Evolutionary conservation across 2,888 invertebrate species (phyloP).

Genomic region (Drosophila siamana): DNA sequence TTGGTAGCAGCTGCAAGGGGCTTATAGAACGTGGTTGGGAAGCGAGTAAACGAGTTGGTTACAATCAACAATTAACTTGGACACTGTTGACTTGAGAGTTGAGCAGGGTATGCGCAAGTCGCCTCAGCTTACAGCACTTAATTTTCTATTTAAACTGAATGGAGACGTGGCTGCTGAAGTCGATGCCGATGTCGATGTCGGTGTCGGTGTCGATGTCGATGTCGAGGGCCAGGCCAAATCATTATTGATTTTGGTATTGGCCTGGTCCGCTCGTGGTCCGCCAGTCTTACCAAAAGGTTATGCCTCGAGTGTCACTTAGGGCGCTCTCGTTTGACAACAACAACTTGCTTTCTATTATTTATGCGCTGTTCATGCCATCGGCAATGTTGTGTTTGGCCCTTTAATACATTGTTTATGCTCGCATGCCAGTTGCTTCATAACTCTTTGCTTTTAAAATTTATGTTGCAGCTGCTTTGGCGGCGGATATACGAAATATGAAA

Average conservation of each 20-base stretch:
- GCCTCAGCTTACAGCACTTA: background rate
- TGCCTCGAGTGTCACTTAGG: conserved; percentile 69
- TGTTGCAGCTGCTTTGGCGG: conserved; percentile 64
- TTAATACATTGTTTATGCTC: conserved; percentile 55
- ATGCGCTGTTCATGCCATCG: conserved; percentile 51
- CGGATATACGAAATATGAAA: conserved; percentile 8
- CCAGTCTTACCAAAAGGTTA: conserved; percentile 62
- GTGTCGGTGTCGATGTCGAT: conserved; percentile 15
- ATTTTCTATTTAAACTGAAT: conserved; percentile 37
- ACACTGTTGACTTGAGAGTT: background rate
- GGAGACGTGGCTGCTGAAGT: conserved; percentile 15
- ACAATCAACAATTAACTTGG: background rate
- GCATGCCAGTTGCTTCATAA: conserved; percentile 24
- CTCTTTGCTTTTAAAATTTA: conserved; percentile 55
- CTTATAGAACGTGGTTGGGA: background rate
- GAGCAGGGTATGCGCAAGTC: conserved; percentile 35
- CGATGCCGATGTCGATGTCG: conserved; percentile 34
- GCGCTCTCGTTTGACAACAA: conserved; percentile 70
- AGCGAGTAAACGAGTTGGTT: background rate
- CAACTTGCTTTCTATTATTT: conserved; percentile 69
- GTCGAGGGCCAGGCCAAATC: conserved; percentile 58
- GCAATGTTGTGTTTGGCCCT: conserved; percentile 27
- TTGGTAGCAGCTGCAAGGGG: conserved; percentile 28
- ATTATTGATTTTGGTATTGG: conserved; percentile 74
- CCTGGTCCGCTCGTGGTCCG: conserved; percentile 19